Evolutionary conservation across 1,140 invertebrate genomes (phyloP).

Genomic region (Lutraria rhynchaena): DNA sequence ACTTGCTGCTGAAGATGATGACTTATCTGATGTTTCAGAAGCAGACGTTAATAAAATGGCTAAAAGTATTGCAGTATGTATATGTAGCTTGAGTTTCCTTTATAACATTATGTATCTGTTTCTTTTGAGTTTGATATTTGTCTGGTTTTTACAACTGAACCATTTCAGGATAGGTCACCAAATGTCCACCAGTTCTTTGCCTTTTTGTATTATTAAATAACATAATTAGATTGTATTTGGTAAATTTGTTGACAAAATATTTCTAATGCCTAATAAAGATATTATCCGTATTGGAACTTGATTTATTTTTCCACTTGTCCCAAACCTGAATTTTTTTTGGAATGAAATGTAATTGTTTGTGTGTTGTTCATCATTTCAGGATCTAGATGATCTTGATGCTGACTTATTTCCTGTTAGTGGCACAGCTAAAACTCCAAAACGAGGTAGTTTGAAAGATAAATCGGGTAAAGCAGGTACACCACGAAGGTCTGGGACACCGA

Average conservation of each 20-base stretch:
- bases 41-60: conserved; percentile 78
- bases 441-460: conserved; percentile 59
- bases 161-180: too few relatives aligned
- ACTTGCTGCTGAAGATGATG: conserved; percentile 71
- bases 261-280: too few relatives aligned
- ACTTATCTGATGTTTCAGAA: conserved; percentile 77
- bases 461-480: conserved; percentile 70
- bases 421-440: conserved; percentile 65
- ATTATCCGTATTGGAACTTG: too few relatives aligned
- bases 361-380: conserved; percentile 68
- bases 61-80: conserved; percentile 75
- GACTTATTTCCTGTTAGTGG: conserved; percentile 74
- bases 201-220: too few relatives aligned
- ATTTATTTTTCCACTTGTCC: too few relatives aligned
- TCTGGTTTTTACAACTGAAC: too few relatives aligned
- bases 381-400: conserved; percentile 80
- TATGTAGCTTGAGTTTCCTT: too few relatives aligned
- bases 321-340: too few relatives aligned
- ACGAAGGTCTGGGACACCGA: conserved; percentile 65
- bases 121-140: background rate
- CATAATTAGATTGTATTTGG: too few relatives aligned
- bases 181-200: too few relatives aligned
- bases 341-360: too few relatives aligned
- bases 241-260: too few relatives aligned
- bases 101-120: background rate